Evolutionary conservation across 2,113 vertebrate genomes (phyloP).

Genomic region (Tylochromis polylepis): DNA sequence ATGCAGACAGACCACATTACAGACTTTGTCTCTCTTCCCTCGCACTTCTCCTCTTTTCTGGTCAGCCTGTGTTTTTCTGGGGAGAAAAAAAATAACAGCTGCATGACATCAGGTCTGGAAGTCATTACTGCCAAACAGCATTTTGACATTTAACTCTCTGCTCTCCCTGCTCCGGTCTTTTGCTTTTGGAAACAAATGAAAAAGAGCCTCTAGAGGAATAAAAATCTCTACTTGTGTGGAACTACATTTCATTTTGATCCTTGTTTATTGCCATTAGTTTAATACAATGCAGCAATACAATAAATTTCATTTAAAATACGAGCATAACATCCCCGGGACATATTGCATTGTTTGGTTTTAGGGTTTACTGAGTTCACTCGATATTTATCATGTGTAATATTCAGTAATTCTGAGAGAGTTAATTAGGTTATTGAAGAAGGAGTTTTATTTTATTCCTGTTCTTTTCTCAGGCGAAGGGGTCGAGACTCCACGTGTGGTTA

Average conservation of each 20-base stretch:
- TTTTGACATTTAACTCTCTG: slow-evolving; percentile 60
- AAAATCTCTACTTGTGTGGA: not conserved
- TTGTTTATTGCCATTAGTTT: not conserved
- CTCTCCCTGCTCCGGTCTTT: not conserved
- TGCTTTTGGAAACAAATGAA: slow-evolving; percentile 21
- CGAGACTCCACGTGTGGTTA: slow-evolving; percentile 80
- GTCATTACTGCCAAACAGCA: slow-evolving; percentile 60
- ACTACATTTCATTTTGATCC: not conserved
- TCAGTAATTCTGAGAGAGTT: not conserved
- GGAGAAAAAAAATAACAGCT: slow-evolving; percentile 55
- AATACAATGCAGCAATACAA: not conserved
- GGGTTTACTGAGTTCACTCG: not conserved
- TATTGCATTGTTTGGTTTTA: not conserved
- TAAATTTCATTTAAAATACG: not conserved
- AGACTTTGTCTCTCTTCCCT: slow-evolving; percentile 39
- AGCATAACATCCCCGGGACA: not conserved
- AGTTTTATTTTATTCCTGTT: not conserved
- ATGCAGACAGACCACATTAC: slow-evolving; percentile 58
- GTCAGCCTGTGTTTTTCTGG: slow-evolving; percentile 61
- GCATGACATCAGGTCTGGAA: slow-evolving; percentile 78
- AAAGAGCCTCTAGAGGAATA: not conserved
- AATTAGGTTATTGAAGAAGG: not conserved
- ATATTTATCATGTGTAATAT: not conserved
- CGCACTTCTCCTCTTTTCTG: slow-evolving; percentile 43
- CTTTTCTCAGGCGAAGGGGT: slow-evolving; percentile 68